These are phyloP conservation scores for Ditula angustiorana DNA, from an alignment of 2,888 invertebrate species.

Conservation along the genomic window DNA sequence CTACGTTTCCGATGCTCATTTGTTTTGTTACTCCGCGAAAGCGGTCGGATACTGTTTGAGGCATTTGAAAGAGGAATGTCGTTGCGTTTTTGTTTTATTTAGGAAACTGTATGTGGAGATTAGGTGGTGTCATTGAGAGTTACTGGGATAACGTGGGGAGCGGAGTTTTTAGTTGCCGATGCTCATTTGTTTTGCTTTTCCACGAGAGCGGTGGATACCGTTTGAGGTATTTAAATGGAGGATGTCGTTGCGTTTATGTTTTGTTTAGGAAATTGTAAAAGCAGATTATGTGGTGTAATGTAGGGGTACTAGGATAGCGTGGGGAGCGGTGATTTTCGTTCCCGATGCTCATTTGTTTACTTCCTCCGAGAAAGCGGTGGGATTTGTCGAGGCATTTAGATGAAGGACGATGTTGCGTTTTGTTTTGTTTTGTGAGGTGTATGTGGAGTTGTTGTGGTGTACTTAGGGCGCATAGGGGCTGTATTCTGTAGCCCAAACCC, in stretches of 20 bases:
- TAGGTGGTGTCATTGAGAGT: neutral
- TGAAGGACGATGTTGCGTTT: neutral
- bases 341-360: conserved; percentile 1
- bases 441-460: neutral
- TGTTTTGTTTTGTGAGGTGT: neutral
- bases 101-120: neutral
- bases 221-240: no score
- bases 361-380: neutral
- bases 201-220: no score
- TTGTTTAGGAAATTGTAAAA: neutral
- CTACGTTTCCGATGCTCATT: conserved; percentile 13
- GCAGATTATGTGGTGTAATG: no score
- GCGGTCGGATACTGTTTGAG: neutral
- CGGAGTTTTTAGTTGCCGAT: no score
- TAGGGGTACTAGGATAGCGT: neutral
- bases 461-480: no score
- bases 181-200: conserved; percentile 7
- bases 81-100: neutral
- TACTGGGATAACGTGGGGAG: neutral
- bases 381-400: neutral
- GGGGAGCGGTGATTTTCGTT: conserved; percentile 8
- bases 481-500: no score
- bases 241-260: neutral
- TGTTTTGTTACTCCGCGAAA: conserved; percentile 14
- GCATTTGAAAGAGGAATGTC: neutral